Conservation (phyloP, 2,113 vertebrate species). For the Pipra filicauda region DNA sequence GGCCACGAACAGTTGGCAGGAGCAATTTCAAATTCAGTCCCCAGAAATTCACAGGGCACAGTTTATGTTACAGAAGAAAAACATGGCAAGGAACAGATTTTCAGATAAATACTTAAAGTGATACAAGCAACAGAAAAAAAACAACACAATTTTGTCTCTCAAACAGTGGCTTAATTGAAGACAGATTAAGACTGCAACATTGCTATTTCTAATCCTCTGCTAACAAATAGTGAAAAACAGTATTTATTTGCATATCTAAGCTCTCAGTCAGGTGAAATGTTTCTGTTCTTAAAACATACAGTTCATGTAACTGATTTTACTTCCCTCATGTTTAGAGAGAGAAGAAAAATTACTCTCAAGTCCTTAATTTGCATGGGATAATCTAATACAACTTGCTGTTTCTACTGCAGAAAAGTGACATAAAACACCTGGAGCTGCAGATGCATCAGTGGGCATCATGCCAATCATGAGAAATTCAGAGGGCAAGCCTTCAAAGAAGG, state of each 20-base stretch:
- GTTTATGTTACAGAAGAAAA: constrained; percentile 99
- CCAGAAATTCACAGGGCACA: constrained; percentile 98
- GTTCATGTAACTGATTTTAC: constrained; percentile 20
- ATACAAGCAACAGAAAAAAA: constrained; percentile 81
- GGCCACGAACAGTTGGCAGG: constrained; percentile 92
- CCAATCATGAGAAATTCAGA: not conserved
- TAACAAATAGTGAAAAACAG: constrained; percentile 50
- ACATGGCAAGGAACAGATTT: constrained; percentile 99
- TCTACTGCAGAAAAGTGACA: constrained; percentile 5
- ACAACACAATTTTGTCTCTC: constrained; percentile 81
- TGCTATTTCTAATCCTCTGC: constrained; percentile 61
- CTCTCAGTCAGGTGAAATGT: not conserved
- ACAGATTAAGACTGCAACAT: constrained; percentile 73
- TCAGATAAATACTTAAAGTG: constrained; percentile 96
- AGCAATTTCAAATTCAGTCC: constrained; percentile 99
- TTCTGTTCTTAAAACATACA: constrained; percentile 41
- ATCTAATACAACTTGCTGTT: not conserved
- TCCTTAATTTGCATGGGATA: not conserved
- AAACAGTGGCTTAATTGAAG: constrained; percentile 80
- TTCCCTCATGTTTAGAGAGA: constrained; percentile 5
- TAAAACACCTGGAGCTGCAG: constrained; percentile 22
- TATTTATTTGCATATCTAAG: constrained; percentile 8
- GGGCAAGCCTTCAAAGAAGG: not conserved
- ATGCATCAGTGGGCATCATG: not conserved
- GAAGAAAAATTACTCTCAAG: constrained; percentile 12